Evolutionary conservation across 92 coral and sea anemone species (phyloP).

Genomic region (Isaurus tuberculatus): DNA sequence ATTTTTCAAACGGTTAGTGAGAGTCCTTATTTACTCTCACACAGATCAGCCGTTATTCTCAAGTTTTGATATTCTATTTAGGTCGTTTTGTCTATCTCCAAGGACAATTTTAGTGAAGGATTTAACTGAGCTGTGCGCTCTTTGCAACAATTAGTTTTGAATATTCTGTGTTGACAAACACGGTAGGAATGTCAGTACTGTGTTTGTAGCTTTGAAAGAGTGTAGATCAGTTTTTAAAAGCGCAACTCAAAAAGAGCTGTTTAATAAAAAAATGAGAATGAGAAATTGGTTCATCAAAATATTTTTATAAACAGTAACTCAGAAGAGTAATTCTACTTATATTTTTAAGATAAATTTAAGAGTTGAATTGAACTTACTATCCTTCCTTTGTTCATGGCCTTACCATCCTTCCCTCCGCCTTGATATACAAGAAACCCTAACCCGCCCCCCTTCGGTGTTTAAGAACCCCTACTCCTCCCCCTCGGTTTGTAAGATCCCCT

Average conservation of each 20-base stretch:
- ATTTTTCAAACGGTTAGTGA: background rate
- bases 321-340: too few relatives aligned
- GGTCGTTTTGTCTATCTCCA: background rate
- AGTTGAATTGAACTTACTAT: too few relatives aligned
- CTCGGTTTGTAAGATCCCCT: too few relatives aligned
- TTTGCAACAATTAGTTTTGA: background rate
- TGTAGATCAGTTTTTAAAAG: background rate
- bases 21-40: background rate
- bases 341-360: too few relatives aligned
- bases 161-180: background rate
- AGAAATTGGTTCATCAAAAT: background rate
- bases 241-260: background rate
- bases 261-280: background rate
- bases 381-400: too few relatives aligned
- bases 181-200: background rate
- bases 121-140: background rate
- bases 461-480: too few relatives aligned
- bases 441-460: too few relatives aligned
- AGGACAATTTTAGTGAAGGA: constrained; percentile 3
- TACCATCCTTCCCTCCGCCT: too few relatives aligned
- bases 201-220: background rate
- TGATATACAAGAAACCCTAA: too few relatives aligned
- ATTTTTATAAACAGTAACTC: too few relatives aligned
- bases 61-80: background rate
- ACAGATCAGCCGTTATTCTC: background rate